These are phyloP conservation scores for Bugula neritina DNA, from an alignment of 2,888 invertebrate species.

Conservation along the genomic window DNA sequence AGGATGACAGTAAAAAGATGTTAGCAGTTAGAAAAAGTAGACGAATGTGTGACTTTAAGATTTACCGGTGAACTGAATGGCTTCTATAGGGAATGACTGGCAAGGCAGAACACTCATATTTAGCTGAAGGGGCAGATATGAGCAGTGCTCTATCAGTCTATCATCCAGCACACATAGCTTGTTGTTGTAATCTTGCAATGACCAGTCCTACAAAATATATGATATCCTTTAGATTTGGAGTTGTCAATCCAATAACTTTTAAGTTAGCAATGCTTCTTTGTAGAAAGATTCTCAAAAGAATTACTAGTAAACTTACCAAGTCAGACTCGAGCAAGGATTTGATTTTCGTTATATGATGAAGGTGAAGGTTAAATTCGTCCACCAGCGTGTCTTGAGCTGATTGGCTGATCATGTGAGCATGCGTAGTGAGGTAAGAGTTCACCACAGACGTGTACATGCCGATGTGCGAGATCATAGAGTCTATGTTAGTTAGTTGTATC, in stretches of 20 bases:
- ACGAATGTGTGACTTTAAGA: neutral
- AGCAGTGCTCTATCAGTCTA: constrained; percentile 13
- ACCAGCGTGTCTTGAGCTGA: constrained; percentile 11
- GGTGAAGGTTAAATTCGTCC: constrained; percentile 14
- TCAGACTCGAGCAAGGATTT: constrained; percentile 2
- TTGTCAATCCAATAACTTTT: neutral
- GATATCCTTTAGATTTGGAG: neutral
- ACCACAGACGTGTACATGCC: constrained; percentile 23
- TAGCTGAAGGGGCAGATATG: neutral
- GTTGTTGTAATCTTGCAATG: constrained; percentile 13
- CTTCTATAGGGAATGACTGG: constrained; percentile 24
- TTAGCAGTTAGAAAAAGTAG: too few relatives aligned
- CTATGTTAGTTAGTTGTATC: constrained; percentile 7
- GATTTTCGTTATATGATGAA: constrained; percentile 17
- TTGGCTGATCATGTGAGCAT: constrained; percentile 4
- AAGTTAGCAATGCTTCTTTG: neutral
- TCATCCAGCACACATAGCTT: constrained; percentile 11
- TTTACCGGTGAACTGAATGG: constrained; percentile 15
- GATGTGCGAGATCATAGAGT: constrained; percentile 20
- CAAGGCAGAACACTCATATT: constrained; percentile 10
- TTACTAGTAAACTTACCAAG: constrained; percentile 10
- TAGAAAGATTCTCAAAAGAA: too few relatives aligned
- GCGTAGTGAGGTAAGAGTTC: constrained; percentile 13
- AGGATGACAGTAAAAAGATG: too few relatives aligned
- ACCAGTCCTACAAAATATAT: constrained; percentile 15